Percentiles rank a stretch among this genome's conserved stretches.
Conservation (phyloP, 2,888 invertebrate genomes). For the Euzetes globulus region DNA sequence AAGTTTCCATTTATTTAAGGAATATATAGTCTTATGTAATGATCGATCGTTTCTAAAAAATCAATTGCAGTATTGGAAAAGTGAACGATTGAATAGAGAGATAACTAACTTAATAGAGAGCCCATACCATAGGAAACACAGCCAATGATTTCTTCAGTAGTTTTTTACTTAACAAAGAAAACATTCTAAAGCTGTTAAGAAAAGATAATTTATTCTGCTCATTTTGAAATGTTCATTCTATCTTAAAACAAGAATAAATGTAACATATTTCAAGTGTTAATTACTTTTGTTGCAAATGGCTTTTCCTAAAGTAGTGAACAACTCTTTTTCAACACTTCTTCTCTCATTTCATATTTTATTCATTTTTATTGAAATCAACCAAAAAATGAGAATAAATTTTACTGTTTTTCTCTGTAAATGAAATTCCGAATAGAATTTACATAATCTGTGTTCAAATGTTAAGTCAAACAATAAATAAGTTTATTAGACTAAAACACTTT, state of each 20-base stretch:
- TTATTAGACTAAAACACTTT: not conserved
- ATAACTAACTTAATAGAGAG: conserved; percentile 25
- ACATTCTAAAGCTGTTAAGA: conserved; percentile 11
- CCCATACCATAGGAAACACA: conserved; percentile 9
- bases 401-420: not conserved
- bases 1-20: not conserved
- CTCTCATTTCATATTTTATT: not conserved
- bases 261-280: conserved; percentile 16
- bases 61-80: conserved; percentile 16
- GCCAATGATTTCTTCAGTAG: not conserved
- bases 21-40: not conserved
- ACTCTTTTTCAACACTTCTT: not conserved
- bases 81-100: conserved; percentile 19
- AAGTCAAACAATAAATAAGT: not conserved
- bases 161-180: not conserved
- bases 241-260: not conserved
- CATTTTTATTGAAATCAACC: not conserved
- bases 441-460: not conserved
- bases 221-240: not conserved
- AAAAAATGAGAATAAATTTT: not conserved
- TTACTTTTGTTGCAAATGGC: conserved; percentile 4
- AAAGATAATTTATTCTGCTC: conserved; percentile 23
- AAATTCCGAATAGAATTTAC: not conserved
- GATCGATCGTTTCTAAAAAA: conserved; percentile 15
- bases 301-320: no score